A percentile compares a stretch with the other conserved stretches of the same genome.
phyloP scores from a whole-genome alignment of 2,888 invertebrate genomes.

The Drosophila macrospina region DNA sequence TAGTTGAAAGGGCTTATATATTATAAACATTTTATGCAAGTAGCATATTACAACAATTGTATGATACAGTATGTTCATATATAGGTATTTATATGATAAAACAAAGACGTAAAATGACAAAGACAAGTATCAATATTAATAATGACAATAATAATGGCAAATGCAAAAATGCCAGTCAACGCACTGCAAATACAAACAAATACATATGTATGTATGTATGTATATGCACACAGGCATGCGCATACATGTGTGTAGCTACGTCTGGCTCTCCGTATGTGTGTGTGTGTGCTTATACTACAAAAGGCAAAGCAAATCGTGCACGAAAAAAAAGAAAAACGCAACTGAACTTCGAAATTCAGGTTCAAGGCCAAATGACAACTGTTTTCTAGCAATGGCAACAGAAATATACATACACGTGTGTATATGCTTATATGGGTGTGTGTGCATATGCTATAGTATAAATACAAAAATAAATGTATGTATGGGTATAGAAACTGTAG shows the following conservation, averaged over 20 bases:
- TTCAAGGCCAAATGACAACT: conserved; percentile 72
- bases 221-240: not conserved
- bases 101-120: not conserved
- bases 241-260: not conserved
- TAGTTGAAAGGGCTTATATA: not conserved
- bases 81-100: conserved; percentile 12
- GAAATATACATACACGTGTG: not conserved
- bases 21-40: too few species aligned
- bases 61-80: not conserved
- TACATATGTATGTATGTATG: not conserved
- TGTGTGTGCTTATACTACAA: conserved; percentile 21
- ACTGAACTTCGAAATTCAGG: conserved; percentile 70
- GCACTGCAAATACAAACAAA: conserved; percentile 21
- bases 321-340: conserved; percentile 22
- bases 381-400: conserved; percentile 57
- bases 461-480: conserved; percentile 9
- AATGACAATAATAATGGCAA: conserved; percentile 17
- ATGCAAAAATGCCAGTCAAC: conserved; percentile 43
- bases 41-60: too few species aligned
- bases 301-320: conserved; percentile 50
- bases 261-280: not conserved
- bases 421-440: not conserved
- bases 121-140: conserved; percentile 7
- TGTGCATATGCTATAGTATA: not conserved
- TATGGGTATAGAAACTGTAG: conserved; percentile 21